Conservation (phyloP, 2,113 vertebrate species). For the Tautogolabrus adspersus region DNA sequence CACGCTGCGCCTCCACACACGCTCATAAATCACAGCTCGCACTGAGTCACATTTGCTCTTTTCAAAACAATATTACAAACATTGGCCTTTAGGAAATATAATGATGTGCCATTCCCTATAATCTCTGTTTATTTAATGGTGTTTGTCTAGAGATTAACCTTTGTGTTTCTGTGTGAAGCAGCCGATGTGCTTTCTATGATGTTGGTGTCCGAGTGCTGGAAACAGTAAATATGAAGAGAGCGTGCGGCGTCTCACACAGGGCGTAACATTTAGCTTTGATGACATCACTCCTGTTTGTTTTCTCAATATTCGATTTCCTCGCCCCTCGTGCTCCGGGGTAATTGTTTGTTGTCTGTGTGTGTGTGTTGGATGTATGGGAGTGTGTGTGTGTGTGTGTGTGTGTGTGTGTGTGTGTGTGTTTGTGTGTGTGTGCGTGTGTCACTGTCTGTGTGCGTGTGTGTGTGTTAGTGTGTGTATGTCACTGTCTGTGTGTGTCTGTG, state of each 20-base stretch:
- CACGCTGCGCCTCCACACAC: constrained; percentile 63
- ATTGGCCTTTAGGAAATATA: constrained; percentile 78
- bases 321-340: constrained; percentile 43
- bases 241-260: constrained; percentile 72
- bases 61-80: constrained; percentile 82
- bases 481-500: too few species aligned
- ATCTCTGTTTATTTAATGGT: constrained; percentile 73
- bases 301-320: constrained; percentile 74
- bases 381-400: constrained; percentile 5
- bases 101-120: constrained; percentile 75
- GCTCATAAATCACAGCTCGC: constrained; percentile 79
- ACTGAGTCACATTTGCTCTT: constrained; percentile 76
- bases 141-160: constrained; percentile 82
- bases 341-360: constrained; percentile 83
- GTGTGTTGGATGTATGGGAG: too few species aligned
- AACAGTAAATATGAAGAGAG: constrained; percentile 75
- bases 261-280: constrained; percentile 80
- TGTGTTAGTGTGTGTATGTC: too few species aligned
- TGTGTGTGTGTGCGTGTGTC: not conserved
- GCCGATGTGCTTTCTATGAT: constrained; percentile 68
- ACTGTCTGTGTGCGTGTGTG: constrained; percentile 26
- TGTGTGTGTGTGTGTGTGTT: constrained; percentile 4
- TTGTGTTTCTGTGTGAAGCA: constrained; percentile 63
- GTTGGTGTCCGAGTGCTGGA: constrained; percentile 68
- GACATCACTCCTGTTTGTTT: constrained; percentile 77